Conservation (phyloP, 1,140 invertebrate species). For the Aradophagus sp. region DNA sequence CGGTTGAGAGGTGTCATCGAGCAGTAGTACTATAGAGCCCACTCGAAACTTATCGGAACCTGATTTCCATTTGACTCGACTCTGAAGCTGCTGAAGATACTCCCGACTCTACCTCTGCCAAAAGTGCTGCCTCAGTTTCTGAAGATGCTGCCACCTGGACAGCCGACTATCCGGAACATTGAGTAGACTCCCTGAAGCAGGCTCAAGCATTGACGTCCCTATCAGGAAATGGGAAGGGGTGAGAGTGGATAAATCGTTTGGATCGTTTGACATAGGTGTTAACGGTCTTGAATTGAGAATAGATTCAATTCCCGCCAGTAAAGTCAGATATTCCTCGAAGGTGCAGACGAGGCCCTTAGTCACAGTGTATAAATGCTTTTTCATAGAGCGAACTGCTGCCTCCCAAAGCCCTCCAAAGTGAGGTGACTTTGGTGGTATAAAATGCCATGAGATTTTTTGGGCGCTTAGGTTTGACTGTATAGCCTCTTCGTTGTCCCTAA, state of each 20-base stretch:
- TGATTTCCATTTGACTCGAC: too few relatives aligned
- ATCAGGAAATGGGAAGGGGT: background rate
- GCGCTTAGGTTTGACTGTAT: background rate
- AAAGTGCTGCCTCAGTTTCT: conserved; percentile 2
- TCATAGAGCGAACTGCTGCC: background rate
- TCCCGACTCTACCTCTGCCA: background rate
- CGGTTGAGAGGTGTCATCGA: too few relatives aligned
- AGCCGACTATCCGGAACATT: background rate
- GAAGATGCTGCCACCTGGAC: background rate
- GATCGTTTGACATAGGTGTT: background rate
- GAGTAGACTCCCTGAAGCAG: background rate
- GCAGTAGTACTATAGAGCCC: too few relatives aligned
- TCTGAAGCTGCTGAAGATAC: background rate
- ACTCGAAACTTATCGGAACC: too few relatives aligned
- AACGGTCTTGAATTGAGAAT: background rate
- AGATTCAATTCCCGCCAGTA: background rate
- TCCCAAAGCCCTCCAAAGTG: conserved; percentile 2
- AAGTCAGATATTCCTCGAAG: background rate
- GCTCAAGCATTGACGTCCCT: background rate
- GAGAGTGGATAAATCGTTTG: background rate
- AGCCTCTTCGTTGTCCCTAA: background rate
- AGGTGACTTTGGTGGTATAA: background rate
- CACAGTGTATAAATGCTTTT: conserved; percentile 1
- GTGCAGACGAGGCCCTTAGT: background rate
- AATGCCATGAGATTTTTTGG: background rate